Percentiles rank a stretch among this genome's conserved stretches.
phyloP scores from a whole-genome alignment of 53 echinoderm and acorn worm species.

The Patiria pectinifera region DNA sequence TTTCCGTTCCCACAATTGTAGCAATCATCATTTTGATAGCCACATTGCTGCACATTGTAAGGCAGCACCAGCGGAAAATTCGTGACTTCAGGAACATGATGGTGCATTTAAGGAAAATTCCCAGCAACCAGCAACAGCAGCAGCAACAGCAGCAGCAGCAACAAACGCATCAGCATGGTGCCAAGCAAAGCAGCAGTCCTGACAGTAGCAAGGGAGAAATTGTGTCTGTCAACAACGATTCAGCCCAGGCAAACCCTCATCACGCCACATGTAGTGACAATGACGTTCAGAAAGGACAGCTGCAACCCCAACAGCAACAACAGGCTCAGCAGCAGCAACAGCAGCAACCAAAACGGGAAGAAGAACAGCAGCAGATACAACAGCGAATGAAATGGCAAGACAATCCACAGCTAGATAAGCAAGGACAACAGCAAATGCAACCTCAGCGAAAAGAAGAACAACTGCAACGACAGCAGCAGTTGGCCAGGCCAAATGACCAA shows the following conservation, averaged over 20 bases:
- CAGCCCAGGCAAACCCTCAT: background rate
- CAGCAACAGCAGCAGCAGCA: background rate
- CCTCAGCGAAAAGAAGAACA: background rate
- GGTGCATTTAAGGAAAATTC: background rate
- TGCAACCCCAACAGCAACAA: background rate
- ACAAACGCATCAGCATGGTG: background rate
- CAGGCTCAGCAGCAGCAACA: background rate
- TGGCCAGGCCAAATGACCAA: background rate
- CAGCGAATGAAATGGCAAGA: background rate
- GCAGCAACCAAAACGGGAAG: background rate
- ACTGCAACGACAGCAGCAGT: constrained; percentile 9
- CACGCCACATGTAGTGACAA: background rate
- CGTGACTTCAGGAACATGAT: background rate
- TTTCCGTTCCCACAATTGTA: background rate
- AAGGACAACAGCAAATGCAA: background rate
- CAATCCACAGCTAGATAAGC: background rate
- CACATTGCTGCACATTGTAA: constrained; percentile 5
- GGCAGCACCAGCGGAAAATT: constrained; percentile 42
- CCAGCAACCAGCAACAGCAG: background rate
- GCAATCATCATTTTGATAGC: background rate
- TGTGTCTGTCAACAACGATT: background rate
- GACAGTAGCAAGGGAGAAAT: background rate
- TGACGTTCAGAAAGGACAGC: background rate
- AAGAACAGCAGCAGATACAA: background rate
- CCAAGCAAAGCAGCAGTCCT: background rate